A percentile compares a stretch with the other conserved stretches of the same genome.
phyloP scores from a whole-genome alignment of 2,113 vertebrate species.

The Campylomormyrus numenius region DNA sequence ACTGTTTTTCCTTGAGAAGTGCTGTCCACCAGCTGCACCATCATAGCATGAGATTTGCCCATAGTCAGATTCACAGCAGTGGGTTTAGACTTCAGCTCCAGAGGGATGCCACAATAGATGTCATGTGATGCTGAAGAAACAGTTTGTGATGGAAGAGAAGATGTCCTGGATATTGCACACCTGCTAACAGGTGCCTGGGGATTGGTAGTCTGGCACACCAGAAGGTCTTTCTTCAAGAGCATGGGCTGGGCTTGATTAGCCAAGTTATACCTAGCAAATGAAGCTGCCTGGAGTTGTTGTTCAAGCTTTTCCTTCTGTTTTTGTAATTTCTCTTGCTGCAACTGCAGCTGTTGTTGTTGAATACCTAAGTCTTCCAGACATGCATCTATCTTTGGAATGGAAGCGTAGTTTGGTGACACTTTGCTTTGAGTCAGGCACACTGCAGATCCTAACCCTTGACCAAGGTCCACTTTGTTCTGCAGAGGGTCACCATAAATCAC shows the following conservation, averaged over 20 bases:
- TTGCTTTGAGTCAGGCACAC: constrained; percentile 82
- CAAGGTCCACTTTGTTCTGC: constrained; percentile 81
- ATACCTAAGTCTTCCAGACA: constrained; percentile 70
- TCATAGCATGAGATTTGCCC: constrained; percentile 75
- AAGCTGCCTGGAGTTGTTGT: constrained; percentile 60
- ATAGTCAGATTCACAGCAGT: constrained; percentile 54
- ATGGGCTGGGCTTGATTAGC: constrained; percentile 64
- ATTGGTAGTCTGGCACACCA: constrained; percentile 70
- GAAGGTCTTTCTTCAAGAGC: constrained; percentile 72
- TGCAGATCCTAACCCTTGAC: constrained; percentile 77
- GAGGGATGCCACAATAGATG: constrained; percentile 60
- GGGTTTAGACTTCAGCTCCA: constrained; percentile 72
- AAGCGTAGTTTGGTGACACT: constrained; percentile 58
- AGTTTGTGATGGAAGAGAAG: constrained; percentile 43
- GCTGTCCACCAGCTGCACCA: constrained; percentile 80
- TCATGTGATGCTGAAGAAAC: constrained; percentile 48
- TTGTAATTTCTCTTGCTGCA: constrained; percentile 64
- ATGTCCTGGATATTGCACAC: constrained; percentile 45
- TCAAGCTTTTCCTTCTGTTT: constrained; percentile 66
- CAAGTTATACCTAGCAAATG: constrained; percentile 71
- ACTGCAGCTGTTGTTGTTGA: constrained; percentile 61
- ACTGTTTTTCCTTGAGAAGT: constrained; percentile 59
- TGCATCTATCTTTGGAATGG: constrained; percentile 66
- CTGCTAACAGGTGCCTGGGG: constrained; percentile 57
- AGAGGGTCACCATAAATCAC: constrained; percentile 84